A percentile compares a stretch with the other conserved stretches of the same genome.
These are phyloP conservation scores for Drosophila neotestacea DNA, from an alignment of 2,888 invertebrate genomes.

Conservation along the genomic window DNA sequence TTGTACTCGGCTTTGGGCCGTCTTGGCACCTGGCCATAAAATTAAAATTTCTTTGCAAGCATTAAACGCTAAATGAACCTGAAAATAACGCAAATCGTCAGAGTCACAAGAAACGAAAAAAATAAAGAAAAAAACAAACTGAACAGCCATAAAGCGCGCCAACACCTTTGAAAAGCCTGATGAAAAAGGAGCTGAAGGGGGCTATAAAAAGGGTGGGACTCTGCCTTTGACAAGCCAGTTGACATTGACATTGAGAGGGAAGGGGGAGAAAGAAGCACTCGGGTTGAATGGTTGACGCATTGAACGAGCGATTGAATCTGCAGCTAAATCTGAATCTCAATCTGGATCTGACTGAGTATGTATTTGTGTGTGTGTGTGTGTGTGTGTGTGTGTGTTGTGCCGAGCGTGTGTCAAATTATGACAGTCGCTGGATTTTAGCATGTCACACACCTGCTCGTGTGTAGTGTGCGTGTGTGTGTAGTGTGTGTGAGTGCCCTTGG, in stretches of 20 bases:
- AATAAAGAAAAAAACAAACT: slow-evolving; percentile 32
- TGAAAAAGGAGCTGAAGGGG: not conserved
- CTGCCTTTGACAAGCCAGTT: slow-evolving; percentile 27
- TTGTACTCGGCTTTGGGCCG: slow-evolving; percentile 24
- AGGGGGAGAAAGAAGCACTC: not conserved
- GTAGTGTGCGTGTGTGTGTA: slow-evolving; percentile 1
- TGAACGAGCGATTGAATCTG: slow-evolving; percentile 69
- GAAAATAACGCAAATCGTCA: slow-evolving; percentile 82
- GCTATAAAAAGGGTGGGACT: not conserved
- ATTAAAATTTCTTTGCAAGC: slow-evolving; percentile 81
- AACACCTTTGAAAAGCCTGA: slow-evolving; percentile 44
- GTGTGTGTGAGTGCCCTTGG: slow-evolving; percentile 14
- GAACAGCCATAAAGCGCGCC: slow-evolving; percentile 54
- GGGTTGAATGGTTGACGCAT: slow-evolving; percentile 55
- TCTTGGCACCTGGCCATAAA: slow-evolving; percentile 76
- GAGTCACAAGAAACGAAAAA: slow-evolving; percentile 7
- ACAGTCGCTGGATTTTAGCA: slow-evolving; percentile 61
- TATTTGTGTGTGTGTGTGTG: slow-evolving; percentile 9
- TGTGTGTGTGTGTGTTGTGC: slow-evolving; percentile 18
- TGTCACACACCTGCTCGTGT: slow-evolving; percentile 36
- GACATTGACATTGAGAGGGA: slow-evolving; percentile 60
- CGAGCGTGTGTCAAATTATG: slow-evolving; percentile 67
- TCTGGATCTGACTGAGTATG: slow-evolving; percentile 31
- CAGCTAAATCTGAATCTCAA: slow-evolving; percentile 41
- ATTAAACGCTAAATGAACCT: slow-evolving; percentile 83